A percentile compares a stretch with the other conserved stretches of the same genome.
phyloP scores from a whole-genome alignment of 2,888 invertebrate species.

The Drosophila incognita region DNA sequence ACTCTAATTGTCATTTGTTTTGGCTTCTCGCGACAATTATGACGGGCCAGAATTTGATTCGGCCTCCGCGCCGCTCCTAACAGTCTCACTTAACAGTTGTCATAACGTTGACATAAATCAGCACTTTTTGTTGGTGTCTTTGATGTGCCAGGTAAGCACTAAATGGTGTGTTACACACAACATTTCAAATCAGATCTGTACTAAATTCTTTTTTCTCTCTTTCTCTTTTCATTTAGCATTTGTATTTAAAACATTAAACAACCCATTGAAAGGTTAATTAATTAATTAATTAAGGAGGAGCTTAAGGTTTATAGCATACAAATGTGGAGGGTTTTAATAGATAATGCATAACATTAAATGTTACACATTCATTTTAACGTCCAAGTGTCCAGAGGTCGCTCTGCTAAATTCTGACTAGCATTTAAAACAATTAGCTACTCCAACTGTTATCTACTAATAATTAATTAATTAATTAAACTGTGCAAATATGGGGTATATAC shows the following conservation, averaged over 20 bases:
- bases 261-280: too few relatives aligned
- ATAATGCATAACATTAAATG: too few relatives aligned
- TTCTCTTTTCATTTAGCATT: too few relatives aligned
- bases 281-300: too few relatives aligned
- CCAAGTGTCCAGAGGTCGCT: too few relatives aligned
- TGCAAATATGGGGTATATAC: background rate
- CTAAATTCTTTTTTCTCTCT: slow-evolving; percentile 5
- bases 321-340: too few relatives aligned
- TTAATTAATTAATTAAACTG: background rate
- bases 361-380: too few relatives aligned
- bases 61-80: slow-evolving; percentile 12
- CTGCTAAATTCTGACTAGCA: slow-evolving; percentile 23
- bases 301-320: too few relatives aligned
- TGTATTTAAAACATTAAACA: too few relatives aligned
- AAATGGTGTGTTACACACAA: slow-evolving; percentile 7
- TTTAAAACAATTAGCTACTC: slow-evolving; percentile 54
- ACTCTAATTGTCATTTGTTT: slow-evolving; percentile 77
- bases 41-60: slow-evolving; percentile 22
- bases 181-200: slow-evolving; percentile 27
- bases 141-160: slow-evolving; percentile 12
- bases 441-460: slow-evolving; percentile 13
- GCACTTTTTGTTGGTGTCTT: slow-evolving; percentile 4
- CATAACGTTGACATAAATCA: slow-evolving; percentile 38
- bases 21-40: slow-evolving; percentile 33
- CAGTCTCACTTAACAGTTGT: slow-evolving; percentile 41